Percentiles rank a stretch among this genome's conserved stretches.
phyloP scores from a whole-genome alignment of 2,888 invertebrate species.

The Dryomyza anilis region DNA sequence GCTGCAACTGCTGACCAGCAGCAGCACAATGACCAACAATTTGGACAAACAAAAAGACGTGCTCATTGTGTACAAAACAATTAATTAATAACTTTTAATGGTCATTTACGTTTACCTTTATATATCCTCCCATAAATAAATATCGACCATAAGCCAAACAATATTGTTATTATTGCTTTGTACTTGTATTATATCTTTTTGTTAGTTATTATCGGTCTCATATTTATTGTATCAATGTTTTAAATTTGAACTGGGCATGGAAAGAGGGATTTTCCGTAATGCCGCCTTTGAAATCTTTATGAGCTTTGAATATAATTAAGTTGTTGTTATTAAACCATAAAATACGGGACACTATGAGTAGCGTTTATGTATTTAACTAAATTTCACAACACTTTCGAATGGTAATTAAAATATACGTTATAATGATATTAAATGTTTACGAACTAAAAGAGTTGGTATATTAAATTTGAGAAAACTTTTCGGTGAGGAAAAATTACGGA shows the following conservation, averaged over 20 bases:
- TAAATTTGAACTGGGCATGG: not conserved
- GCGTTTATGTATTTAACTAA: too few relatives aligned
- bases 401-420: too few relatives aligned
- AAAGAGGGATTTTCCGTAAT: not conserved
- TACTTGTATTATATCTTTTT: too few relatives aligned
- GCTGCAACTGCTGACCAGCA: too few relatives aligned
- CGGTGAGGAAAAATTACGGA: too few relatives aligned
- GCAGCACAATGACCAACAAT: slow-evolving; percentile 35
- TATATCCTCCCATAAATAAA: slow-evolving; percentile 7
- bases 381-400: too few relatives aligned
- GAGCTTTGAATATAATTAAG: not conserved
- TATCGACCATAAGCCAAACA: not conserved
- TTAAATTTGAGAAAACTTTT: too few relatives aligned
- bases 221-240: not conserved
- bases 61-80: not conserved
- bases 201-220: not conserved
- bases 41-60: not conserved
- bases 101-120: slow-evolving; percentile 5
- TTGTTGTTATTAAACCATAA: too few relatives aligned
- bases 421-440: too few relatives aligned
- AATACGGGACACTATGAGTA: too few relatives aligned
- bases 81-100: not conserved
- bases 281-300: not conserved
- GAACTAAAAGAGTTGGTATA: too few relatives aligned
- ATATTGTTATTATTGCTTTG: not conserved